Evolutionary conservation across 2,888 invertebrate species (phyloP), one percentile per base, ranked within the genome.

Genomic region (Uloborus plumipes): DNA sequence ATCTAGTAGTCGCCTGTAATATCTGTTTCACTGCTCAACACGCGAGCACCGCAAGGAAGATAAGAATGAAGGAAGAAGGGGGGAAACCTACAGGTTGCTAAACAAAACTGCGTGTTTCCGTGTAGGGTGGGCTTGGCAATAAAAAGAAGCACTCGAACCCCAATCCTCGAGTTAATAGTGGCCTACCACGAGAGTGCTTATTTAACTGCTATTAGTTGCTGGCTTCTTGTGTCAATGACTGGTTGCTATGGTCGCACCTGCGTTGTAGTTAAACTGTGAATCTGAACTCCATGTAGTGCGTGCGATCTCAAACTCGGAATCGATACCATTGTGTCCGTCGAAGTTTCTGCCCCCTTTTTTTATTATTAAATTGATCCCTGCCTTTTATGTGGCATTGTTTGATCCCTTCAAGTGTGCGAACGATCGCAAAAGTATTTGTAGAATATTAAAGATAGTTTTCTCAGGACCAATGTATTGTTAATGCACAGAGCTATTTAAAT

Each of bases 141-240:
- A 62, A 61, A 62, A 62, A 70, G 20, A 47, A 67, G 51, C 67
- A 67, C 50, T 51, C 51, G 20, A 67, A 13, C 16, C 26, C 73
- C 62, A 64, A 62, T 73, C 55, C 49, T 20, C 53, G 70, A 71
- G 73, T 72, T 65, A 81, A 81, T 74, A 81, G 80, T 50, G 70
- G 70, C 53, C 58, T 59, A 53, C 79, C 73, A 67, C 71, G 50
- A 61, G 80, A 55, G 55, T 70, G 73, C 70, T 81, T 81, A 81
- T 74, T 81, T 74, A 81, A 81, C 69, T 71, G 53, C 69, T 71
- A 64, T 71, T 77, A 74, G 66, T 74, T 74, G 65, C 51, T 66
- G 59, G 72, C 65, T 76, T 67, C 39, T 75, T 67, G 59, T 55
- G 53, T 66, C 49, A 49, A 66, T 66, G 66, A 65, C 59, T 66